phyloP scores from a whole-genome alignment of 2,888 invertebrate species.

The Philaethria dido region DNA sequence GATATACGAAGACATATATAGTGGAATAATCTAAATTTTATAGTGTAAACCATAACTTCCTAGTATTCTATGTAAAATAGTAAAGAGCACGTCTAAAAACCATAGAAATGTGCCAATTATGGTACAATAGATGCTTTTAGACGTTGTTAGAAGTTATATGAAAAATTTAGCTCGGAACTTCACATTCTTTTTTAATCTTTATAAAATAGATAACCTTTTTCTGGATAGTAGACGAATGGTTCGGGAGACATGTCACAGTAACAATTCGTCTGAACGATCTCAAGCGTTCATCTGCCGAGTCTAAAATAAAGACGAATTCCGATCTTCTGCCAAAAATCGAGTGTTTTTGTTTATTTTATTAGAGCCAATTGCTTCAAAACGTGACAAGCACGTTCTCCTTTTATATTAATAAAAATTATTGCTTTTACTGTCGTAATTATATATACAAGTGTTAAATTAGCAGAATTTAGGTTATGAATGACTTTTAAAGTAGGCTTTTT shows the following conservation, averaged over 20 bases:
- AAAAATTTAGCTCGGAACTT: not conserved
- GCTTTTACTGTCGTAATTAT: not conserved
- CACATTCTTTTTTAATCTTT: not conserved
- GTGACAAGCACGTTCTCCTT: slow-evolving; percentile 37
- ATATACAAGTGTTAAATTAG: not conserved
- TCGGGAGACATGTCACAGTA: slow-evolving; percentile 45
- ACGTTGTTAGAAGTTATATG: too few species aligned
- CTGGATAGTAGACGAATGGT: slow-evolving; percentile 43
- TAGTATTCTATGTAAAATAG: not conserved
- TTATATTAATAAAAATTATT: slow-evolving; percentile 16
- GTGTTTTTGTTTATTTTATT: slow-evolving; percentile 58
- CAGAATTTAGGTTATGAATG: not conserved
- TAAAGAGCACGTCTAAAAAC: not conserved
- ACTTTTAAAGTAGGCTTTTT: not conserved
- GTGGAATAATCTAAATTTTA: too few species aligned
- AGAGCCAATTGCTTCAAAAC: slow-evolving; percentile 42
- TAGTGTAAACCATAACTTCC: too few species aligned
- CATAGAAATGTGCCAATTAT: not conserved
- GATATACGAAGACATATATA: not conserved
- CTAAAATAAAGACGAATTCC: slow-evolving; percentile 60
- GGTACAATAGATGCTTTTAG: not conserved
- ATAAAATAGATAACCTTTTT: slow-evolving; percentile 13
- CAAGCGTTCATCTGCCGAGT: slow-evolving; percentile 48
- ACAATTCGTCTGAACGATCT: slow-evolving; percentile 42
- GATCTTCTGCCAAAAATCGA: slow-evolving; percentile 57